A percentile compares a stretch with the other conserved stretches of the same genome.
phyloP scores from a whole-genome alignment of 1,140 invertebrate genomes.

The Aphelinus certus region DNA sequence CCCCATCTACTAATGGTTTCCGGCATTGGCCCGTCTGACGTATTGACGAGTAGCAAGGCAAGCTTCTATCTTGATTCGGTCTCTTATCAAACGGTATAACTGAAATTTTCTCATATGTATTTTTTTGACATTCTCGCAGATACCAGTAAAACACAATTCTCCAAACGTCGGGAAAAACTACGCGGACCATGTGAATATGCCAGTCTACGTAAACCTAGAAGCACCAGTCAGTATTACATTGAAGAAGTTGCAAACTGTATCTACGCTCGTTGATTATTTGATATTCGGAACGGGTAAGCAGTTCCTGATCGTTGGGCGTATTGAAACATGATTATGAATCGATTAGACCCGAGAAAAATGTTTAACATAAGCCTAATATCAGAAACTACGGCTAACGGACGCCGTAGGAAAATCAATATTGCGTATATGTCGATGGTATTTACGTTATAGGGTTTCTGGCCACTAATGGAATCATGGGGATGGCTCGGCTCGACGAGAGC shows the following conservation, averaged over 20 bases:
- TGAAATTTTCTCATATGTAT: too few relatives aligned
- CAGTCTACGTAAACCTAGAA: constrained; percentile 73
- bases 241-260: constrained; percentile 69
- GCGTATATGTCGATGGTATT: too few relatives aligned
- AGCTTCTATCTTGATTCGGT: background rate
- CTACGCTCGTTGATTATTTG: constrained; percentile 71
- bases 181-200: constrained; percentile 79
- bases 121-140: constrained; percentile 48
- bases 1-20: constrained; percentile 80
- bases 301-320: background rate
- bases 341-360: too few relatives aligned
- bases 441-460: constrained; percentile 57
- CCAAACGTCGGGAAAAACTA: constrained; percentile 72
- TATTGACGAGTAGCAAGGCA: constrained; percentile 63
- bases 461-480: constrained; percentile 71
- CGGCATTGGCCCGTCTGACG: constrained; percentile 69
- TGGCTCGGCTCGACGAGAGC: constrained; percentile 64
- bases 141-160: constrained; percentile 66
- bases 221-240: constrained; percentile 72
- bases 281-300: constrained; percentile 69
- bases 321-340: too few relatives aligned
- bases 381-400: too few relatives aligned
- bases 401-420: too few relatives aligned
- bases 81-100: background rate
- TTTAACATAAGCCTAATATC: too few relatives aligned